phyloP scores from a whole-genome alignment of 2,888 invertebrate genomes.

The Norana najaformis region DNA sequence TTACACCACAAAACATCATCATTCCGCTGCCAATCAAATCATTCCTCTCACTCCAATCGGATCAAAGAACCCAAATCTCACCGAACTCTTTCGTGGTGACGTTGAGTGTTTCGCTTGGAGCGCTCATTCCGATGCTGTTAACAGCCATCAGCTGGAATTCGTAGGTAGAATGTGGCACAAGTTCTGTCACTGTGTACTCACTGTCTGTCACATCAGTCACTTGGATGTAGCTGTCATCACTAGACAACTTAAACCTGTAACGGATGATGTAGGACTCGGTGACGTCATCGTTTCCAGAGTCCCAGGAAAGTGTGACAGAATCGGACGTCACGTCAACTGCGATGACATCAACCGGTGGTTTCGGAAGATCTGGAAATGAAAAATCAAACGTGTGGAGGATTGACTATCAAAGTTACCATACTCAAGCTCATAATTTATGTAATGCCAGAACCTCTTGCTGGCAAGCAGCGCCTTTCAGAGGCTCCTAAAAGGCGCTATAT shows the following conservation, averaged over 20 bases:
- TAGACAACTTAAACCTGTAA: constrained; percentile 76
- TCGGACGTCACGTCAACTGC: constrained; percentile 91
- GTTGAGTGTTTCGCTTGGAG: constrained; percentile 82
- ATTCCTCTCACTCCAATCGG: neutral
- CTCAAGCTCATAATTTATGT: too few relatives aligned
- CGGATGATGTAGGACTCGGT: constrained; percentile 93
- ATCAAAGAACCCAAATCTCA: neutral
- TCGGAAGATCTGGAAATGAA: constrained; percentile 76
- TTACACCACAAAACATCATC: too few relatives aligned
- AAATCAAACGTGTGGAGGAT: too few relatives aligned
- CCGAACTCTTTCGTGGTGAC: constrained; percentile 85
- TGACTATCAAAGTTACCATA: too few relatives aligned
- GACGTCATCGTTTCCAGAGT: constrained; percentile 68
- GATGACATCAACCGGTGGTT: constrained; percentile 83
- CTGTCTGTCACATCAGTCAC: constrained; percentile 89
- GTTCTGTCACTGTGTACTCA: constrained; percentile 78
- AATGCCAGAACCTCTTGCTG: too few relatives aligned
- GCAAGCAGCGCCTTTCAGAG: too few relatives aligned
- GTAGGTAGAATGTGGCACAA: constrained; percentile 93
- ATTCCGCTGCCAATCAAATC: too few relatives aligned
- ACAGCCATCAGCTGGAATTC: constrained; percentile 93
- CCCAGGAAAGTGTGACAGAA: constrained; percentile 87
- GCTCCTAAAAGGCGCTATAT: too few relatives aligned
- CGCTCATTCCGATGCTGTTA: constrained; percentile 89
- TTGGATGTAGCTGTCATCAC: constrained; percentile 73